A percentile compares a stretch with the other conserved stretches of the same genome.
Conservation (phyloP, 2,797 vertebrate genomes). For the Menidia menidia region DNA sequence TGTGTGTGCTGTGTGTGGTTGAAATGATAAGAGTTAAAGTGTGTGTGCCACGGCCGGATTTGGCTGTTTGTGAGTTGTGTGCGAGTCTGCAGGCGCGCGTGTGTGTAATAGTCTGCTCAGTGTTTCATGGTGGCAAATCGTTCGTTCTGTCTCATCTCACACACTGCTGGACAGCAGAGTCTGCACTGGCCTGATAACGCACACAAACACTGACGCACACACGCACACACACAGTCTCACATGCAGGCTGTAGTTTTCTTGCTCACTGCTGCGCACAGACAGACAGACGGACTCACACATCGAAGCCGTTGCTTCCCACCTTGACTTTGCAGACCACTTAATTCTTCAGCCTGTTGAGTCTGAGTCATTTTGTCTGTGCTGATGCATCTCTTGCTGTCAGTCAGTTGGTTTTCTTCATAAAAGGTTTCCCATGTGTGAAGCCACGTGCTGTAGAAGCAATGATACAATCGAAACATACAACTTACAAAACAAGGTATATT, state of each 20-base stretch:
- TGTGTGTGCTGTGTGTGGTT: conserved; percentile 33
- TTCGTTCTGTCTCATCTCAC: conserved; percentile 71
- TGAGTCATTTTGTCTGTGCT: conserved; percentile 21
- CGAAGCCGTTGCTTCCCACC: conserved; percentile 31
- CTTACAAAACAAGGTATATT: no score
- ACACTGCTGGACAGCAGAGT: conserved; percentile 68
- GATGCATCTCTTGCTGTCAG: conserved; percentile 37
- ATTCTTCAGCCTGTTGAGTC: conserved; percentile 49
- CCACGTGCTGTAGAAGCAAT: conserved; percentile 13
- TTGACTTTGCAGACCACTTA: conserved; percentile 59
- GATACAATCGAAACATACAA: conserved; percentile 9
- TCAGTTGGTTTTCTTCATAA: conserved; percentile 29
- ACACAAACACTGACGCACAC: conserved; percentile 35
- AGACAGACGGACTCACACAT: conserved; percentile 13
- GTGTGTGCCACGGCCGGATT: conserved; percentile 22
- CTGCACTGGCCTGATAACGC: conserved; percentile 76
- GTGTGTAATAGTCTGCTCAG: conserved; percentile 58
- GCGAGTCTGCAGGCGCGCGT: conserved; percentile 24
- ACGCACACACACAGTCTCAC: conserved; percentile 16
- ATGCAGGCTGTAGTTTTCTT: conserved; percentile 29
- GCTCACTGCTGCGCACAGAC: conserved; percentile 14
- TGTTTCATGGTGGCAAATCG: conserved; percentile 71
- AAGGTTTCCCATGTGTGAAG: conserved; percentile 37
- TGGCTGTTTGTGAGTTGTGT: conserved; percentile 21
- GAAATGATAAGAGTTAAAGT: conserved; percentile 57